A percentile compares a stretch with the other conserved stretches of the same genome.
These are phyloP conservation scores for Drosophila bunnanda DNA, from an alignment of 2,888 invertebrate genomes.

Conservation along the genomic window DNA sequence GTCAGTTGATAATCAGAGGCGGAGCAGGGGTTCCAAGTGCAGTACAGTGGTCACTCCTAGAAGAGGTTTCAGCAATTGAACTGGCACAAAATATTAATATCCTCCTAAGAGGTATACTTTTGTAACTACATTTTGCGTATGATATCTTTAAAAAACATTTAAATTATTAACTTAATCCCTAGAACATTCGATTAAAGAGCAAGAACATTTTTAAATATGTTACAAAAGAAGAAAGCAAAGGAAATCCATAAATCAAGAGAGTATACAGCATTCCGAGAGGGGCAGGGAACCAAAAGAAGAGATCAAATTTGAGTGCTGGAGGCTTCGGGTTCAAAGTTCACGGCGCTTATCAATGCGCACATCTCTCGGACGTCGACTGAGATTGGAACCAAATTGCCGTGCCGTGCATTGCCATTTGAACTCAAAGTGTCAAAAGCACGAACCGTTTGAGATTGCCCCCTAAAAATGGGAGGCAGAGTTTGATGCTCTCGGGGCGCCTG, in stretches of 20 bases:
- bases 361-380: conserved; percentile 51
- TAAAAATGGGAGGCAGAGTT: conserved; percentile 31
- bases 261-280: not conserved
- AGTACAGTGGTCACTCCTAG: not conserved
- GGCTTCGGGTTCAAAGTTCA: conserved; percentile 71
- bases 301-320: conserved; percentile 26
- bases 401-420: conserved; percentile 76
- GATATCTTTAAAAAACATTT: not conserved
- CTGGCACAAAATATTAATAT: fast-evolving
- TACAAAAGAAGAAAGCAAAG: too few relatives aligned
- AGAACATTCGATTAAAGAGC: too few relatives aligned
- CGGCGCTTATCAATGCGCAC: conserved; percentile 57
- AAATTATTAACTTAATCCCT: too few relatives aligned
- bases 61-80: not conserved
- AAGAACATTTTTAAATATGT: not conserved
- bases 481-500: conserved; percentile 49
- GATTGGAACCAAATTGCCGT: conserved; percentile 50
- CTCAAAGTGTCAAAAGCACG: conserved; percentile 46
- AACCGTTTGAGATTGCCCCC: conserved; percentile 58
- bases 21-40: not conserved
- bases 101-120: not conserved
- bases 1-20: conserved; percentile 10
- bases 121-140: not conserved
- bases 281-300: not conserved
- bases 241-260: not conserved